These are phyloP conservation scores for Eidolon helvum DNA, from an alignment of 2,113 vertebrate species.

Conservation along the genomic window DNA sequence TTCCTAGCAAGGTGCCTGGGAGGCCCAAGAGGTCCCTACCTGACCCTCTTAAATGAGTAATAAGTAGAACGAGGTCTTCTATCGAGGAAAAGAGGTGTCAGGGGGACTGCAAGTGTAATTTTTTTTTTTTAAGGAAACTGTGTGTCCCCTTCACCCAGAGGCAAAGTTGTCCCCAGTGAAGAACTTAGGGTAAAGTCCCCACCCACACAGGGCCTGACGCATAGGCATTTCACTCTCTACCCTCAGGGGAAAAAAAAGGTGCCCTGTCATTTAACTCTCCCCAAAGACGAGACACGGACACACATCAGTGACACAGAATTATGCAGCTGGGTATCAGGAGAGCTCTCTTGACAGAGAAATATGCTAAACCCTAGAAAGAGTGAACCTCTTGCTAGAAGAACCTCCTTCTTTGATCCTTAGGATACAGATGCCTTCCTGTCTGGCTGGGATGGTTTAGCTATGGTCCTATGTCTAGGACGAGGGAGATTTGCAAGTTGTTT, in stretches of 20 bases:
- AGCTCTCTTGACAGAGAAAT: not conserved
- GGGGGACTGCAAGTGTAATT: not conserved
- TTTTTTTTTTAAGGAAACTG: not conserved
- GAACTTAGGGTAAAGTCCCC: not conserved
- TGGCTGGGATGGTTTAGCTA: not conserved
- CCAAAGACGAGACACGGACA: not conserved
- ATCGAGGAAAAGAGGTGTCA: not conserved
- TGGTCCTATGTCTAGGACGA: not conserved
- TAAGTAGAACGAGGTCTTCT: not conserved
- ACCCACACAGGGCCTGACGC: not conserved
- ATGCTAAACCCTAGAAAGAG: not conserved
- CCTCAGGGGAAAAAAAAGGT: not conserved
- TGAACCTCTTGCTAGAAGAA: not conserved
- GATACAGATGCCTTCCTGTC: not conserved
- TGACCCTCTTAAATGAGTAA: not conserved
- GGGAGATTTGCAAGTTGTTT: not conserved
- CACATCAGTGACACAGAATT: not conserved
- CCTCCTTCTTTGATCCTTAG: not conserved
- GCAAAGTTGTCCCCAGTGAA: not conserved
- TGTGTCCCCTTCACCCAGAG: not conserved
- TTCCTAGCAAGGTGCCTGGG: too few relatives aligned
- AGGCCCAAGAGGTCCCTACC: not conserved
- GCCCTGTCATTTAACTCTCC: not conserved
- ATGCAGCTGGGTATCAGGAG: not conserved
- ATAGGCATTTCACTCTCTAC: too few relatives aligned